phyloP scores from a whole-genome alignment of 2,113 vertebrate genomes.

The Brachirus orientalis region DNA sequence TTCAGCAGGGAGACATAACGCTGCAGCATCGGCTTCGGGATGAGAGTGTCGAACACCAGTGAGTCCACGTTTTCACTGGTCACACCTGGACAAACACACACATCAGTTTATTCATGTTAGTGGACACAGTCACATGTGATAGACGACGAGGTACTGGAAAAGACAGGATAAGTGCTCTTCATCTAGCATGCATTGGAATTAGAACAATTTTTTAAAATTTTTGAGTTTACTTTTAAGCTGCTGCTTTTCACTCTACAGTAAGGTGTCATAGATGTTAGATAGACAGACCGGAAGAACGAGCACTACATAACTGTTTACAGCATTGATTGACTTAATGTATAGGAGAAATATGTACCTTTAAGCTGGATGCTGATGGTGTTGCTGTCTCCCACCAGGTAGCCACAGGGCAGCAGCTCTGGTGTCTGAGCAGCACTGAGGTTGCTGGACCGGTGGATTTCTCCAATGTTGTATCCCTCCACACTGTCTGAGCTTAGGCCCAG shows the following conservation, averaged over 20 bases:
- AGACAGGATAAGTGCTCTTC: no score
- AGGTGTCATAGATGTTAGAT: background rate
- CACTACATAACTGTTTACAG: background rate
- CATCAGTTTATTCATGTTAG: no score
- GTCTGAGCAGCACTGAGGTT: constrained; percentile 78
- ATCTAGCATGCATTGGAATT: no score
- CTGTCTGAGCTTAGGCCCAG: constrained; percentile 94
- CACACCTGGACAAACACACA: constrained; percentile 79
- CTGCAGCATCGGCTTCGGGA: constrained; percentile 94
- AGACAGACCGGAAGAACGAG: no score
- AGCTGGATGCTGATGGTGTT: constrained; percentile 92
- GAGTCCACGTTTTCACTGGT: constrained; percentile 88
- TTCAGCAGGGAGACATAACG: constrained; percentile 92
- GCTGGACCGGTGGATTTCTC: constrained; percentile 88
- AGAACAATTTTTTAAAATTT: no score
- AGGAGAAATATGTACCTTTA: constrained; percentile 83
- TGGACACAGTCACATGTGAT: no score
- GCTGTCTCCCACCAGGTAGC: constrained; percentile 96
- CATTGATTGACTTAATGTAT: background rate
- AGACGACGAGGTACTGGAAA: no score
- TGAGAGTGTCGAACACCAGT: constrained; percentile 93
- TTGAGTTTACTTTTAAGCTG: no score
- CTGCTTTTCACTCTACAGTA: no score
- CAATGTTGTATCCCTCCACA: constrained; percentile 93
- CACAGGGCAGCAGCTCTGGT: constrained; percentile 95